Base-by-base conservation (phyloP, 1,140 invertebrate genomes). In the Cotesia typhae region DNA sequence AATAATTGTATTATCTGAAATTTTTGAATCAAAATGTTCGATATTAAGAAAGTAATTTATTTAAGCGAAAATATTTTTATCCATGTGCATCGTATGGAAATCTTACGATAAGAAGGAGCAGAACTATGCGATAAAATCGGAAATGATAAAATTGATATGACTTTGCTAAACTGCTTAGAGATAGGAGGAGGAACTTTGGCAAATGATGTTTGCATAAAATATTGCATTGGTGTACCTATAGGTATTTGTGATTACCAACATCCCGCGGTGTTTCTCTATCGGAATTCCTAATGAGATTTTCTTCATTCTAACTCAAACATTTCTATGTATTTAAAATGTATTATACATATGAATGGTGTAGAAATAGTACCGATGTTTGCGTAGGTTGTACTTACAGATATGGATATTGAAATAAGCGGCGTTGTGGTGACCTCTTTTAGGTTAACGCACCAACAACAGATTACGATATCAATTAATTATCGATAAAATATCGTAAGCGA, bases 401-500 rank as follows among this genome's bases (percentile, higher is more conserved):
- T 28, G 28, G 28, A 28, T 3, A 28, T 28, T 28, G 28, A 28
- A 28, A 28, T 28, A 28, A 28, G 1, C 28, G 28, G 3, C 28
- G 1, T 28, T 28, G 28, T 28, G 28, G 28, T 28, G 28, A 28
- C 57, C 57, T 59, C 57, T 67, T 67, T 37, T 68, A 5, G 35
- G 10, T 36, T 41, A 55, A 52, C 67, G 52, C 67, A 68, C 55
- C 52, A 38, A 28, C 67, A 57, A 38, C 69, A 47, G 69, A 70
- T 70, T 70, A 70, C 55, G 57, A 59, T 71, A 64, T 71, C 69
- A 71, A 71, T 71, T 65, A 71, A 71, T 71, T 67, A 67, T 71
- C 74, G 74, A 67, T 65, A 80, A 80, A 20, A 28, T 20, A 78
- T 76, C 77, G 76, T 71, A 75, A 75, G 69, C 52, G 60, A 36